Conservation (phyloP, 2,888 invertebrate species). For the Nemurella pictetii region DNA sequence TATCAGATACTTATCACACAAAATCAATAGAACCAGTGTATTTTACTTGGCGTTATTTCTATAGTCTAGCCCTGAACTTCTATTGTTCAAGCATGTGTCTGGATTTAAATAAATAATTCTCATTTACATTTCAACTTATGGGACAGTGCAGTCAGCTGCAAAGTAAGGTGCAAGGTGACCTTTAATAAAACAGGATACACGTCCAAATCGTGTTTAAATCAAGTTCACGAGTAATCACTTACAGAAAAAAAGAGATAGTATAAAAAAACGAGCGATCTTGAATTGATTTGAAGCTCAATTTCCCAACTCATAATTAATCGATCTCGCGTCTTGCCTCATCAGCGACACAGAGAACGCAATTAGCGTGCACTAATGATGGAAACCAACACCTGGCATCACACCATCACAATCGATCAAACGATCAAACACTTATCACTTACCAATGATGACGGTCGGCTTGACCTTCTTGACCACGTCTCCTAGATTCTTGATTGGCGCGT, state of each 20-base stretch:
- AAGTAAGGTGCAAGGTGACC: neutral
- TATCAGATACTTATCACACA: neutral
- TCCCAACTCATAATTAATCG: neutral
- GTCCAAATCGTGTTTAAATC: too few relatives aligned
- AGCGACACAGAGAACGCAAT: neutral
- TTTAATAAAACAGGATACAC: too few relatives aligned
- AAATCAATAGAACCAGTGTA: neutral
- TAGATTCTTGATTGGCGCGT: constrained; percentile 74
- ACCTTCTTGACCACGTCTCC: constrained; percentile 77
- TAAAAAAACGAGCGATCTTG: too few relatives aligned
- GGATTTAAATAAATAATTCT: neutral
- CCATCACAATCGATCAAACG: neutral
- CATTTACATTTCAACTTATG: neutral
- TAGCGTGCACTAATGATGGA: neutral
- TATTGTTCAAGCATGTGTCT: neutral
- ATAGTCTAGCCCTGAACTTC: neutral
- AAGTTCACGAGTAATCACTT: neutral
- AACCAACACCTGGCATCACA: neutral
- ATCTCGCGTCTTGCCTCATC: neutral
- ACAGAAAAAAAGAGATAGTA: neutral
- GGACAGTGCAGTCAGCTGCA: neutral
- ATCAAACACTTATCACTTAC: constrained; percentile 51
- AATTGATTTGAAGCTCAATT: neutral
- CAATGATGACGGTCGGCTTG: constrained; percentile 90
- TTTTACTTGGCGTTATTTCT: neutral